A percentile compares a stretch with the other conserved stretches of the same genome.
Conservation (phyloP, 35 echinoderm and acorn worm genomes). For the Anneissia japonica region DNA sequence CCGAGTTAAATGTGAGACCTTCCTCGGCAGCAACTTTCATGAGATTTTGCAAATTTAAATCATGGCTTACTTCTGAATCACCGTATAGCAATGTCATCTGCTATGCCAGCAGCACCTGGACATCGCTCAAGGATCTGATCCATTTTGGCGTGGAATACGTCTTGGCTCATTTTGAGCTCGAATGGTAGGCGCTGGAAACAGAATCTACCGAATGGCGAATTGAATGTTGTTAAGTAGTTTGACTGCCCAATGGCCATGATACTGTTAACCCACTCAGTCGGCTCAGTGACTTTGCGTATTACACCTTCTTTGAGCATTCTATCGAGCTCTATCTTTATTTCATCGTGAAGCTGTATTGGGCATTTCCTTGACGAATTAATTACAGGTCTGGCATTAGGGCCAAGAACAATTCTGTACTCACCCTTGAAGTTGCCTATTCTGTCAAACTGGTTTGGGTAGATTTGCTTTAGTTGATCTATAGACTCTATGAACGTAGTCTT, state of each 20-base stretch:
- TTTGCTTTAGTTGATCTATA: neutral
- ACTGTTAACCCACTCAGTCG: conserved; percentile 60
- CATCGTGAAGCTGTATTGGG: conserved; percentile 42
- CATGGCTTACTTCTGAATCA: conserved; percentile 14
- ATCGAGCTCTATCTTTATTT: conserved; percentile 50
- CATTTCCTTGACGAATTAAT: conserved; percentile 40
- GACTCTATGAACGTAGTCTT: neutral
- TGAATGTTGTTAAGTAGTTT: conserved; percentile 37
- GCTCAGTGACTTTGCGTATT: conserved; percentile 52
- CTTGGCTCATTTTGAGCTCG: conserved; percentile 26
- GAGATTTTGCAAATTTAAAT: conserved; percentile 26
- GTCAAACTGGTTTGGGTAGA: conserved; percentile 26
- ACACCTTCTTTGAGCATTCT: conserved; percentile 40
- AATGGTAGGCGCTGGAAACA: conserved; percentile 45
- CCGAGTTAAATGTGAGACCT: conserved; percentile 36
- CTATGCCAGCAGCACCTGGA: conserved; percentile 28
- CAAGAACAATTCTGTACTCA: conserved; percentile 24
- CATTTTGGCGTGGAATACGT: conserved; percentile 53
- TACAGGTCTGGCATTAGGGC: conserved; percentile 26
- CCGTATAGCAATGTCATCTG: conserved; percentile 38
- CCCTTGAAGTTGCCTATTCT: conserved; percentile 48
- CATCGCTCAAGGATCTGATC: conserved; percentile 40
- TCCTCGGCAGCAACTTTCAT: conserved; percentile 20
- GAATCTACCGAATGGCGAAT: conserved; percentile 33
- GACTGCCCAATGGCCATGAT: conserved; percentile 30